Percentiles rank a stretch among this genome's conserved stretches.
Conservation (phyloP, 2,113 vertebrate species). For the Ginglymostoma cirratum region DNA sequence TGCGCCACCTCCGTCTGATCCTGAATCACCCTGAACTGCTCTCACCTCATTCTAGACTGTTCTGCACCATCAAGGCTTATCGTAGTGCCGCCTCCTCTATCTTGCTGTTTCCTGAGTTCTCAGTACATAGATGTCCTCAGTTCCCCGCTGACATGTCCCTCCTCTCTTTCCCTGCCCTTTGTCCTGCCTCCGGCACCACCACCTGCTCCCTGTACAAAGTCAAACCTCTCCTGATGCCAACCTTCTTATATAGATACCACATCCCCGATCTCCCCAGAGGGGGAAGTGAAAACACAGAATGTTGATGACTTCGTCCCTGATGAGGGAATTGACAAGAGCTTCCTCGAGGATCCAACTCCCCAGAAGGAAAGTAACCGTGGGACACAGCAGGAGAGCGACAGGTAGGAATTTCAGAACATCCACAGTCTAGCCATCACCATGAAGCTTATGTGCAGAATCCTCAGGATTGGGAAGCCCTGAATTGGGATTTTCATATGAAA, state of each 20-base stretch:
- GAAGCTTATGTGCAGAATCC: no score
- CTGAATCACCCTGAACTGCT: neutral
- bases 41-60: neutral
- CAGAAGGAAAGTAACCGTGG: slow-evolving; percentile 49
- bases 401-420: slow-evolving; percentile 51
- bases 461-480: neutral
- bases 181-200: no score
- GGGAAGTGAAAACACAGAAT: slow-evolving; percentile 57
- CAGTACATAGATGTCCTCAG: neutral
- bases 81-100: neutral
- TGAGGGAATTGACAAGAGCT: slow-evolving; percentile 78
- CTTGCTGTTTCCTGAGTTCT: neutral
- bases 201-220: neutral
- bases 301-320: slow-evolving; percentile 90
- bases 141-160: neutral
- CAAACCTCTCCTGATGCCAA: neutral
- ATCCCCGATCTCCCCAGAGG: slow-evolving; percentile 42
- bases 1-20: no score
- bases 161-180: neutral
- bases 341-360: slow-evolving; percentile 70
- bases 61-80: neutral
- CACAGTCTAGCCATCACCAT: neutral
- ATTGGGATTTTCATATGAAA: no score
- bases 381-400: slow-evolving; percentile 69
- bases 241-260: slow-evolving; percentile 48